Evolutionary conservation across 2,797 vertebrate species (phyloP).

Genomic region (Ispidina lecontei): DNA sequence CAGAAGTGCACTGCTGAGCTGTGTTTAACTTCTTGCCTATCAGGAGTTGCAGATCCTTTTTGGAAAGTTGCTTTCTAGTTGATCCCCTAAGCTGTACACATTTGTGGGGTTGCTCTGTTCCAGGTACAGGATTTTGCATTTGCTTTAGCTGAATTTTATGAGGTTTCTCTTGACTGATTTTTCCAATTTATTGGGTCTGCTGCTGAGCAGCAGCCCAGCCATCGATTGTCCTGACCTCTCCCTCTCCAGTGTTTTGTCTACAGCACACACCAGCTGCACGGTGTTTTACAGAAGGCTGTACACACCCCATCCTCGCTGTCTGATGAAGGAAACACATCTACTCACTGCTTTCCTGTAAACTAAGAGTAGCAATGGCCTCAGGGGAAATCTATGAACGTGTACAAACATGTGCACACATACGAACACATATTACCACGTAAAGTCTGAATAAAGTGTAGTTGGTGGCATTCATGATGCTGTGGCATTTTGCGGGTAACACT

Average conservation of each 20-base stretch:
- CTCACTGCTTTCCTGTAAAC: background rate
- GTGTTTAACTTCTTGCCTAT: background rate
- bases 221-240: background rate
- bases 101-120: background rate
- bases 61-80: background rate
- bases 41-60: background rate
- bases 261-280: background rate
- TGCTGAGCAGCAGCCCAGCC: background rate
- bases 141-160: background rate
- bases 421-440: background rate
- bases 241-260: background rate
- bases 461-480: background rate
- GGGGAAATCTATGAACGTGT: background rate
- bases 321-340: background rate
- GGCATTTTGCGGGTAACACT: background rate
- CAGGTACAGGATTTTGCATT: background rate
- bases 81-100: background rate
- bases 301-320: background rate
- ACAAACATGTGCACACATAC: fast-evolving
- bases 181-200: background rate
- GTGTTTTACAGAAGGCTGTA: background rate
- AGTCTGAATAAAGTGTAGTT: background rate
- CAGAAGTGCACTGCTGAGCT: background rate
- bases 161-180: background rate
- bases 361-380: background rate